A percentile compares a stretch with the other conserved stretches of the same genome.
These are phyloP conservation scores for Norana najaformis DNA, from an alignment of 2,888 invertebrate genomes.

Conservation along the genomic window DNA sequence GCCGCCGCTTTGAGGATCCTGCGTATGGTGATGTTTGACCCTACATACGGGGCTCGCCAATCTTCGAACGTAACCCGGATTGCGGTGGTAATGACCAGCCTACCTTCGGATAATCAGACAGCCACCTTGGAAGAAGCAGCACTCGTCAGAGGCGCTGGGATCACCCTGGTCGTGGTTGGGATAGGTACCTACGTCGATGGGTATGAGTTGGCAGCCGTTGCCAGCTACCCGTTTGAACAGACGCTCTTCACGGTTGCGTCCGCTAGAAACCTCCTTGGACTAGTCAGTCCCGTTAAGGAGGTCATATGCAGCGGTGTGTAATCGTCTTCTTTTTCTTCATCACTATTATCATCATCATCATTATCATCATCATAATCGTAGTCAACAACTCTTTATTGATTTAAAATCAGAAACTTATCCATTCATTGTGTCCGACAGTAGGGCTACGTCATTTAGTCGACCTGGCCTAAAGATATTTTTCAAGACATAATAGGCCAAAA, in stretches of 20 bases:
- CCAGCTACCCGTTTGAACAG: conserved; percentile 22
- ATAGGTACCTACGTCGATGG: conserved; percentile 30
- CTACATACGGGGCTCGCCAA: background rate
- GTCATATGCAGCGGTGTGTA: conserved; percentile 20
- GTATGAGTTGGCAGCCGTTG: conserved; percentile 15
- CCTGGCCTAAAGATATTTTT: too few species aligned
- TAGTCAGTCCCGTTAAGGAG: background rate
- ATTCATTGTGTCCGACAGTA: too few species aligned
- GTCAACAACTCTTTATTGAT: too few species aligned
- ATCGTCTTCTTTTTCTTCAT: too few species aligned
- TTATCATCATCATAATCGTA: too few species aligned
- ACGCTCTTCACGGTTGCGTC: conserved; percentile 13
- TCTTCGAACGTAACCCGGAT: background rate
- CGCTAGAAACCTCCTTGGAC: background rate
- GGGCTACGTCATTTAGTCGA: too few species aligned
- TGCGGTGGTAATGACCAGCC: conserved; percentile 36
- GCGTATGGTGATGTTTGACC: background rate
- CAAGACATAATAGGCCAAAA: too few species aligned
- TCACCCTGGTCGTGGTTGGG: conserved; percentile 31
- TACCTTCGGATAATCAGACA: conserved; percentile 27
- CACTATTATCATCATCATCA: too few species aligned
- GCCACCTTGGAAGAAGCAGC: conserved; percentile 31
- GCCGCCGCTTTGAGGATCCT: background rate
- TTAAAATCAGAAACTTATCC: too few species aligned
- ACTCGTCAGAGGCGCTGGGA: conserved; percentile 8